Conservation (phyloP, 2,888 invertebrate genomes). For the Cheilosia urbana region DNA sequence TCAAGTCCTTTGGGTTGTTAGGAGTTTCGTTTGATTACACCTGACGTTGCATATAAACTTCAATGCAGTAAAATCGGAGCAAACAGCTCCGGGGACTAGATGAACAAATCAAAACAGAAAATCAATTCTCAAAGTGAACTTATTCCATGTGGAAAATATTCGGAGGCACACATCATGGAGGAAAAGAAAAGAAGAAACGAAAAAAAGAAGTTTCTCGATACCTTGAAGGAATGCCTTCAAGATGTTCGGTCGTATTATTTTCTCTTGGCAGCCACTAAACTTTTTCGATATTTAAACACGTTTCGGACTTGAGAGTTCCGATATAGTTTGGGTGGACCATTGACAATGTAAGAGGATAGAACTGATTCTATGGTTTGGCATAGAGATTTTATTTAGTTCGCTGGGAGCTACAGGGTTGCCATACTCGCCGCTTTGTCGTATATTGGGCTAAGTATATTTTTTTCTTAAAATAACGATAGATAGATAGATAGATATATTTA, state of each 20-base stretch:
- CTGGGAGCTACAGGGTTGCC: no score
- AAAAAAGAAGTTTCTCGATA: conserved; percentile 34
- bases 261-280: conserved; percentile 45
- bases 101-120: conserved; percentile 51
- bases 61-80: conserved; percentile 53
- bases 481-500: no score
- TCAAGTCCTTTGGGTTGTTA: conserved; percentile 51
- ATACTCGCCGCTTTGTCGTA: no score
- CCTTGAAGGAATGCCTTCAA: conserved; percentile 49
- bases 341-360: no score
- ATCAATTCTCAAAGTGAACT: conserved; percentile 31
- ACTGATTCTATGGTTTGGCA: no score
- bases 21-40: conserved; percentile 61
- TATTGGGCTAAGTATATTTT: no score
- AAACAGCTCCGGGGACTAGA: conserved; percentile 26
- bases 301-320: conserved; percentile 45
- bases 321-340: neutral
- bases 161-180: conserved; percentile 28
- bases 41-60: conserved; percentile 53
- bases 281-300: conserved; percentile 65
- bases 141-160: conserved; percentile 48
- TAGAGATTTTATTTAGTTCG: no score
- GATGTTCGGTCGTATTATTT: conserved; percentile 43
- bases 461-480: no score
- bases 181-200: neutral